Evolutionary conservation across 2,113 vertebrate genomes (phyloP).

Genomic region (Bujurquina vittata): DNA sequence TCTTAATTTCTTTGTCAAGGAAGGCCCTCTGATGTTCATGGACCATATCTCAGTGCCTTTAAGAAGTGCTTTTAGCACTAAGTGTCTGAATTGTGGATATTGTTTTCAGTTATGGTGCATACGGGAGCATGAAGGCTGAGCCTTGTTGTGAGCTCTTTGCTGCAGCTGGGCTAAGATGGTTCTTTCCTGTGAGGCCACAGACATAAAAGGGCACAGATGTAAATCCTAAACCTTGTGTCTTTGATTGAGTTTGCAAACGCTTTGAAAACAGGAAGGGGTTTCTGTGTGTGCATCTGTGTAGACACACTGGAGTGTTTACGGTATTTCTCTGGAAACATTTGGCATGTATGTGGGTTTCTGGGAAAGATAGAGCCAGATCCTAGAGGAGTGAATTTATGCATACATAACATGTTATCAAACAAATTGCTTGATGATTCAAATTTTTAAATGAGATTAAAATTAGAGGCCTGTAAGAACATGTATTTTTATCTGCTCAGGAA

Average conservation of each 20-base stretch:
- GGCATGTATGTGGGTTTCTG: slow-evolving; percentile 57
- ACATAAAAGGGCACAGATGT: slow-evolving; percentile 82
- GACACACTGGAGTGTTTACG: slow-evolving; percentile 44
- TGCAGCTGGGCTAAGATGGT: slow-evolving; percentile 76
- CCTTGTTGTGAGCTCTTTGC: slow-evolving; percentile 71
- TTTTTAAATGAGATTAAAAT: slow-evolving; percentile 21
- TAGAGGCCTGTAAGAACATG: background rate
- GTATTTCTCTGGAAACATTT: slow-evolving; percentile 62
- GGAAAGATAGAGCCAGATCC: slow-evolving; percentile 38
- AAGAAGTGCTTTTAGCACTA: slow-evolving; percentile 67
- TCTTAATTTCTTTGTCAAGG: slow-evolving; percentile 54
- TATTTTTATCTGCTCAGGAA: slow-evolving; percentile 39
- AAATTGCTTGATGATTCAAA: background rate
- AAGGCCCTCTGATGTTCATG: slow-evolving; percentile 63
- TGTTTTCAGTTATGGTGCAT: slow-evolving; percentile 71
- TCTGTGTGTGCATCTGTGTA: slow-evolving; percentile 49
- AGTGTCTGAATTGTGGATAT: slow-evolving; percentile 73
- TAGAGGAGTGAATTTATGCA: slow-evolving; percentile 27
- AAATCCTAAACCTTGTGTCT: slow-evolving; percentile 80
- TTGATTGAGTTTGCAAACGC: slow-evolving; percentile 77
- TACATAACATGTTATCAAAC: slow-evolving; percentile 35
- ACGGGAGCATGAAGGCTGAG: slow-evolving; percentile 67
- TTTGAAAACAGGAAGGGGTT: slow-evolving; percentile 79
- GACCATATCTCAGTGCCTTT: slow-evolving; percentile 61
- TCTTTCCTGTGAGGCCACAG: slow-evolving; percentile 75